Conservation (phyloP, 1,140 invertebrate genomes). For the Asbolus verrucosus region DNA sequence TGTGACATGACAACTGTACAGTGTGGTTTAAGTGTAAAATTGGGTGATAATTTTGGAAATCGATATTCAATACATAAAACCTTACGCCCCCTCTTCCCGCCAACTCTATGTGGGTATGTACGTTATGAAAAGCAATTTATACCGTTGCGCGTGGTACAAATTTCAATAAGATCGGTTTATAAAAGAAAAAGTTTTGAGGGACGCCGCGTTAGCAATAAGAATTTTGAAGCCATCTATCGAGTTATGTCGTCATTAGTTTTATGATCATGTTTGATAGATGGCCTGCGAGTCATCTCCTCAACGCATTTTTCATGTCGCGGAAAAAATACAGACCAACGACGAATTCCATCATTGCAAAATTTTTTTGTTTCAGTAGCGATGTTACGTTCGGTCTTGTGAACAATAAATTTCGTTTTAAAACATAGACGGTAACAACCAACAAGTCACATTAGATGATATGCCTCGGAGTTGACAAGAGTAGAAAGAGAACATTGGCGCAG, state of each 20-base stretch:
- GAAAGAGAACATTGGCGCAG: conserved; percentile 9
- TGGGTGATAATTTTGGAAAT: conserved; percentile 20
- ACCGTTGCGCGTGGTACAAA: conserved; percentile 24
- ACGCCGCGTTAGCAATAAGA: neutral
- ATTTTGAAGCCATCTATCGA: conserved; percentile 18
- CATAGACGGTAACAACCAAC: conserved; percentile 24
- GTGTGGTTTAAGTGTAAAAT: too few species aligned
- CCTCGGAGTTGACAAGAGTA: conserved; percentile 18
- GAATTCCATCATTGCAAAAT: conserved; percentile 22
- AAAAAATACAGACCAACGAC: conserved; percentile 1
- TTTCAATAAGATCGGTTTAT: conserved; percentile 31
- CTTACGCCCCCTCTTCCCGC: neutral
- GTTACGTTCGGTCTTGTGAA: conserved; percentile 1
- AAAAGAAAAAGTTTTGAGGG: conserved; percentile 8
- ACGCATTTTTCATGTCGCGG: conserved; percentile 5
- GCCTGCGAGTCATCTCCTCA: neutral
- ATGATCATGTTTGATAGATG: conserved; percentile 16
- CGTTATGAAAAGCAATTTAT: conserved; percentile 21
- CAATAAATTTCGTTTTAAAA: conserved; percentile 26
- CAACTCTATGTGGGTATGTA: neutral
- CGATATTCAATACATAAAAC: conserved; percentile 21
- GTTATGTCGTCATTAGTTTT: neutral
- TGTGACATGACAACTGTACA: too few species aligned
- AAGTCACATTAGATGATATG: conserved; percentile 36
- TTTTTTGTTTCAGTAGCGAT: neutral